phyloP scores from a whole-genome alignment of 2,797 vertebrate genomes.

The Diplodus puntazzo region DNA sequence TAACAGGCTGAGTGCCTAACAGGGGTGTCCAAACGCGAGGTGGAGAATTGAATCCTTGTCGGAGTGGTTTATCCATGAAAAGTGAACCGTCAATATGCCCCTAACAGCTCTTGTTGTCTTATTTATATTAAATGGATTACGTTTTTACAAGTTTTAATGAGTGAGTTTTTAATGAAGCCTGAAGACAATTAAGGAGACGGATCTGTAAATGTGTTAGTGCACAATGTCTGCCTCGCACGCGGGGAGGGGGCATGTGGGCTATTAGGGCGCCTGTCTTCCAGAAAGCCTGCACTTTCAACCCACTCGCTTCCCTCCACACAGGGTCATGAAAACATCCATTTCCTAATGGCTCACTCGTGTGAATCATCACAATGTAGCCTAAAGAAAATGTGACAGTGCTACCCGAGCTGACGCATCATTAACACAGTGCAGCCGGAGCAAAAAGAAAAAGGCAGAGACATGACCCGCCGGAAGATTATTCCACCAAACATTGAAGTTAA shows the following conservation, averaged over 20 bases:
- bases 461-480: constrained; percentile 65
- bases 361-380: constrained; percentile 64
- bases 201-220: constrained; percentile 23
- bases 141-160: constrained; percentile 45
- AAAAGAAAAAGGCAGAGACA: constrained; percentile 48
- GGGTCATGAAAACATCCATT: constrained; percentile 76
- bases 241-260: constrained; percentile 26
- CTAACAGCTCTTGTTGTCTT: constrained; percentile 36
- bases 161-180: constrained; percentile 31
- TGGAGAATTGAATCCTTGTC: constrained; percentile 49
- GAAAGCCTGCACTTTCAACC: constrained; percentile 68
- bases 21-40: constrained; percentile 52
- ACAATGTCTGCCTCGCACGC: constrained; percentile 7
- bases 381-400: constrained; percentile 59
- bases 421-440: constrained; percentile 46
- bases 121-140: constrained; percentile 41
- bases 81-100: constrained; percentile 34
- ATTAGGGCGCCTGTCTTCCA: constrained; percentile 57
- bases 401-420: constrained; percentile 52
- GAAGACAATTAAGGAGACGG: constrained; percentile 40
- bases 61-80: constrained; percentile 49
- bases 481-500: constrained; percentile 51
- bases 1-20: constrained; percentile 69
- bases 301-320: constrained; percentile 57
- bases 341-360: constrained; percentile 75